phyloP scores from a whole-genome alignment of 2,888 invertebrate genomes.

The Carcina quercana region DNA sequence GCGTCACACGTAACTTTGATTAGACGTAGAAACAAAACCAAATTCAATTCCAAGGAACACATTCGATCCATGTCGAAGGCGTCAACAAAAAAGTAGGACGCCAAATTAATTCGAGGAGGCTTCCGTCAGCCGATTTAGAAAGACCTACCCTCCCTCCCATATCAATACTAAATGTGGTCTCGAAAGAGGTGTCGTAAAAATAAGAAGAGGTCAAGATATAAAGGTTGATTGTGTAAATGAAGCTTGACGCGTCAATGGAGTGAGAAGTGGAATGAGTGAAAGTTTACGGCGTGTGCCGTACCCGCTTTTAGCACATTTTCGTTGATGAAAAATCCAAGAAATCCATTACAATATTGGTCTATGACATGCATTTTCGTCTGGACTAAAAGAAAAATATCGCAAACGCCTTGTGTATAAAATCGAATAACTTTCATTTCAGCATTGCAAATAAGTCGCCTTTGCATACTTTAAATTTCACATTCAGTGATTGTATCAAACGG shows the following conservation, averaged over 20 bases:
- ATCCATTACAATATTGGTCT: too few species aligned
- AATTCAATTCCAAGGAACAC: slow-evolving; percentile 22
- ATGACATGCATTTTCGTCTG: too few species aligned
- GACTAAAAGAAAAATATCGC: too few species aligned
- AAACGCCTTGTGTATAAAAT: too few species aligned
- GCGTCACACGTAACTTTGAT: neutral
- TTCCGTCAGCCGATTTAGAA: slow-evolving; percentile 17
- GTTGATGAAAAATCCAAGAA: slow-evolving; percentile 6
- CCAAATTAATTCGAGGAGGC: slow-evolving; percentile 39
- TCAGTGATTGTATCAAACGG: too few species aligned
- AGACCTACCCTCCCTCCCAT: slow-evolving; percentile 13
- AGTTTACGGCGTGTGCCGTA: slow-evolving; percentile 24
- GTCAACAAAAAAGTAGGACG: slow-evolving; percentile 37
- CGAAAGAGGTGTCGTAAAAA: slow-evolving; percentile 8
- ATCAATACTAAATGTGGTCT: slow-evolving; percentile 2
- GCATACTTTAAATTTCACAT: too few species aligned
- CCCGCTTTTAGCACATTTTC: slow-evolving; percentile 26
- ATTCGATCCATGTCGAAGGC: slow-evolving; percentile 19
- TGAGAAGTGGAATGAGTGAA: slow-evolving; percentile 38
- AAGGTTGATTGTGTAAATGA: slow-evolving; percentile 31
- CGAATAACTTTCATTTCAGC: too few species aligned
- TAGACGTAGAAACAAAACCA: slow-evolving; percentile 21
- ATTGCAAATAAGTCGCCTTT: too few species aligned
- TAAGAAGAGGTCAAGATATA: slow-evolving; percentile 15
- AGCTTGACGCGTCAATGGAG: slow-evolving; percentile 39